Conservation (phyloP, 2,113 vertebrate genomes). For the Thunnus thynnus region DNA sequence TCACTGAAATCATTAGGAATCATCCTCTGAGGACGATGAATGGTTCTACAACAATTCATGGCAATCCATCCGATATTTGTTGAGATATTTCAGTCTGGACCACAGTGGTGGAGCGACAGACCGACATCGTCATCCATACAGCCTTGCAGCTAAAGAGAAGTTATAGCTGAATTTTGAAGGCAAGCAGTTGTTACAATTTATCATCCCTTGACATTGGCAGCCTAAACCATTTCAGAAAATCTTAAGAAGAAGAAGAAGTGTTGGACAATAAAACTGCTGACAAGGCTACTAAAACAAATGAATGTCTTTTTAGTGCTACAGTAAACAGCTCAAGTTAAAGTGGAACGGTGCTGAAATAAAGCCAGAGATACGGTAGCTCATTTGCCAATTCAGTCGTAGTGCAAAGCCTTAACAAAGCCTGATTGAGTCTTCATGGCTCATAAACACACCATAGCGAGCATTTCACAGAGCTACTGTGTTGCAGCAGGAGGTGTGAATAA, state of each 20-base stretch:
- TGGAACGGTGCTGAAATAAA: neutral
- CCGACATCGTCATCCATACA: no score
- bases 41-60: no score
- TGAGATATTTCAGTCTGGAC: no score
- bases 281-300: neutral
- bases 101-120: no score
- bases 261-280: neutral
- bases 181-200: neutral
- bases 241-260: neutral
- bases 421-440: slow-evolving; percentile 45
- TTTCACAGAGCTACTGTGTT: slow-evolving; percentile 51
- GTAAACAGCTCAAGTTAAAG: neutral
- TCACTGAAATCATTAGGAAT: no score
- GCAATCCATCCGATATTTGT: no score
- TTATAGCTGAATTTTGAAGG: neutral
- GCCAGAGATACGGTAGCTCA: neutral
- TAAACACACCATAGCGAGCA: slow-evolving; percentile 37
- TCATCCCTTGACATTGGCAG: neutral
- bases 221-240: neutral
- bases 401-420: slow-evolving; percentile 11
- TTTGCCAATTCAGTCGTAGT: neutral
- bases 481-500: slow-evolving; percentile 58
- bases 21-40: no score
- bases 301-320: neutral
- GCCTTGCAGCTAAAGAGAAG: no score